Conservation (phyloP, 2,888 invertebrate genomes). For the Chironomus tentans region DNA sequence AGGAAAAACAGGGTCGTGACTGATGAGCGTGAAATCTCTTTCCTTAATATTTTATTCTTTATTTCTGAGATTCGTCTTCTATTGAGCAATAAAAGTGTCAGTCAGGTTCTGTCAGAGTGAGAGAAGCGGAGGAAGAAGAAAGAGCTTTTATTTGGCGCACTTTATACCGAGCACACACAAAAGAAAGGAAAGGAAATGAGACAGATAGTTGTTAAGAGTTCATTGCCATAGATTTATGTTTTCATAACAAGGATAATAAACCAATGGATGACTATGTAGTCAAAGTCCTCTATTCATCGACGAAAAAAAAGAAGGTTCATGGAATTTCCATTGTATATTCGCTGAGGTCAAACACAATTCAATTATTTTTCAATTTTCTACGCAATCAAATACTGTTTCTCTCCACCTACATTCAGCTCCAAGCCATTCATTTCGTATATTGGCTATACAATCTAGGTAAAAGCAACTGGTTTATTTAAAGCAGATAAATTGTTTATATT, state of each 20-base stretch:
- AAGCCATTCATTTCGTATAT: too few species aligned
- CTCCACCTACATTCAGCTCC: neutral
- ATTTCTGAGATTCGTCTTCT: too few species aligned
- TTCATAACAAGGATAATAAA: neutral
- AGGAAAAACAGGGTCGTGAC: neutral
- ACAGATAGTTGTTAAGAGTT: neutral
- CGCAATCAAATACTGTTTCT: neutral
- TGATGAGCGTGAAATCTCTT: neutral
- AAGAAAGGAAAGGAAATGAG: neutral
- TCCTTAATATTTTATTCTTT: too few species aligned
- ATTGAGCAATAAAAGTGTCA: too few species aligned
- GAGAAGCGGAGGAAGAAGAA: too few species aligned
- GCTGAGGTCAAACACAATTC: neutral
- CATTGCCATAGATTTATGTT: neutral
- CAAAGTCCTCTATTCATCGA: neutral
- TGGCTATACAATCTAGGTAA: too few species aligned
- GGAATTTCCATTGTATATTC: neutral
- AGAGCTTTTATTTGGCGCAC: neutral
- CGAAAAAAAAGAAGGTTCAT: neutral
- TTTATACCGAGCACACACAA: neutral
- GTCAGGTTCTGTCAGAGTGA: too few species aligned
- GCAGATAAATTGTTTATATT: too few species aligned
- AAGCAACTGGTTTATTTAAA: too few species aligned
- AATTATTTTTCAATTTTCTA: neutral
- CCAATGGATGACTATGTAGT: neutral